Evolutionary conservation across 2,113 vertebrate species (phyloP).

Genomic region (Pseudopodoces humilis): DNA sequence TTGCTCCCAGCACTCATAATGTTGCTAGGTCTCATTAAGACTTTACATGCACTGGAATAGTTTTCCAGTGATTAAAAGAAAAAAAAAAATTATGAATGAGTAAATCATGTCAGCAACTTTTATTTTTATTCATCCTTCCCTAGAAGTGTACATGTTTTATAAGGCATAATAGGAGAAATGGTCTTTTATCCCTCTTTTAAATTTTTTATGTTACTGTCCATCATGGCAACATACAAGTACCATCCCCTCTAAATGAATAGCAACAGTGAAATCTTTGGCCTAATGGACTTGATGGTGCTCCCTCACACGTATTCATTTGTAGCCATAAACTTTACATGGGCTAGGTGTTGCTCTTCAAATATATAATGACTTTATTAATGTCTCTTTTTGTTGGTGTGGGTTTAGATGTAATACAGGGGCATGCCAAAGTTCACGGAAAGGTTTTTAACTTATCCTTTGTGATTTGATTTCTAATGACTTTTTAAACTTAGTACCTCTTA

Average conservation of each 20-base stretch:
- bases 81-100: constrained; percentile 57
- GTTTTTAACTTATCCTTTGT: constrained; percentile 42
- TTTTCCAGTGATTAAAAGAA: constrained; percentile 58
- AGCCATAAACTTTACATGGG: constrained; percentile 41
- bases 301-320: constrained; percentile 35
- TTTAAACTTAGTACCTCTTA: constrained; percentile 48
- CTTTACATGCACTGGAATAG: constrained; percentile 29
- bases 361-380: constrained; percentile 58
- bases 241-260: neutral
- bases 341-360: constrained; percentile 30
- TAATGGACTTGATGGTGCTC: constrained; percentile 35
- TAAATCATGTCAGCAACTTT: neutral
- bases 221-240: neutral
- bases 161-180: neutral
- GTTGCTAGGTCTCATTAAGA: constrained; percentile 69
- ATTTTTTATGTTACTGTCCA: constrained; percentile 1
- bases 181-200: neutral
- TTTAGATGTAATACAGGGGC: neutral
- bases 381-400: constrained; percentile 33
- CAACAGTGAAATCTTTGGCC: constrained; percentile 7
- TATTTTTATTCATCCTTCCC: neutral
- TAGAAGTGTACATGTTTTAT: neutral
- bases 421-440: constrained; percentile 11
- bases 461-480: constrained; percentile 55
- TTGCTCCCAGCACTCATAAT: constrained; percentile 51